A percentile compares a stretch with the other conserved stretches of the same genome.
Conservation (phyloP, 2,797 vertebrate species). For the Acrocephalus scirpaceus region DNA sequence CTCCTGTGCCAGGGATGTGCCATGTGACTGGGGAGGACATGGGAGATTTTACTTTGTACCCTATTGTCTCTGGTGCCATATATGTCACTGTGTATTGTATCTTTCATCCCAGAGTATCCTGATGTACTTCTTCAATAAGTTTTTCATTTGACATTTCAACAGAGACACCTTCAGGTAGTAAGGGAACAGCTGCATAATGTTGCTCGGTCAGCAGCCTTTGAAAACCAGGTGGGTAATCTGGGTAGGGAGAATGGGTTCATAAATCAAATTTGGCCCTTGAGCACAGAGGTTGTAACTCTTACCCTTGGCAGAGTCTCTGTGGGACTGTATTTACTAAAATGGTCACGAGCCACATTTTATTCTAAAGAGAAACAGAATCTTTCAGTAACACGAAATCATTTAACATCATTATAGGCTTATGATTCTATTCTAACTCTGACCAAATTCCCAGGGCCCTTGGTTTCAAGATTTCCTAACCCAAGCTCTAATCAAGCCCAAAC, state of each 20-base stretch:
- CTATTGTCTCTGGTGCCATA: background rate
- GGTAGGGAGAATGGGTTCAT: background rate
- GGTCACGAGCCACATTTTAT: background rate
- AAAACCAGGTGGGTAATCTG: background rate
- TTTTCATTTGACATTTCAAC: background rate
- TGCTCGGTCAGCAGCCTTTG: background rate
- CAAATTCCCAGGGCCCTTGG: background rate
- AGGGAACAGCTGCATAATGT: background rate
- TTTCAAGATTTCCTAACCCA: conserved; percentile 19
- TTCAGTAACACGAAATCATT: background rate
- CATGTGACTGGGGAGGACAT: background rate
- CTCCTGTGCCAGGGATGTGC: background rate
- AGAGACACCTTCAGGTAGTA: conserved; percentile 10
- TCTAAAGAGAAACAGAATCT: background rate
- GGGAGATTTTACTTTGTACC: background rate
- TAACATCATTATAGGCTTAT: background rate
- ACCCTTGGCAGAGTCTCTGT: background rate
- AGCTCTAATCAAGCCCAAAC: conserved; percentile 17
- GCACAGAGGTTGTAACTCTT: background rate
- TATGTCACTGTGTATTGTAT: fast-evolving
- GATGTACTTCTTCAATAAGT: background rate
- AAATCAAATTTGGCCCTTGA: background rate
- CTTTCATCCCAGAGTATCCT: background rate
- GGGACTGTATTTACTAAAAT: background rate
- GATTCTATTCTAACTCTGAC: background rate